phyloP scores from a whole-genome alignment of 2,888 invertebrate species.

The Macaria notata region DNA sequence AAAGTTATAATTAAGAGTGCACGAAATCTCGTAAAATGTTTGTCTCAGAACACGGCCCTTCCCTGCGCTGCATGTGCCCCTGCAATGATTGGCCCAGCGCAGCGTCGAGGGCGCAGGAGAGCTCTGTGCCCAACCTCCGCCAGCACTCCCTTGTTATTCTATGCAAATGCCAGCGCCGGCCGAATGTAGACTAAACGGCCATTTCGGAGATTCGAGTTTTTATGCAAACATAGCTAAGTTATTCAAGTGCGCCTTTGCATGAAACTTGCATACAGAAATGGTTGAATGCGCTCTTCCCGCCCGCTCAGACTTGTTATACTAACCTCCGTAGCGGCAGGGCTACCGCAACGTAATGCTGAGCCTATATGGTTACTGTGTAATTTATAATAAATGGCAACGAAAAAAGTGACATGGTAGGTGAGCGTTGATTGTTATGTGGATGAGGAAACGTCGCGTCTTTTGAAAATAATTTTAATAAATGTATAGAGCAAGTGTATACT shows the following conservation, averaged over 20 bases:
- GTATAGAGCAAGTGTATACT: too few relatives aligned
- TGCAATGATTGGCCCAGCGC: constrained; percentile 51
- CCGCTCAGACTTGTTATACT: constrained; percentile 23
- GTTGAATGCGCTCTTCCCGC: constrained; percentile 56
- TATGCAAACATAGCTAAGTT: constrained; percentile 78
- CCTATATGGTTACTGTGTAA: too few relatives aligned
- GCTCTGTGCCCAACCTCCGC: constrained; percentile 57
- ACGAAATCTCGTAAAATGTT: too few relatives aligned
- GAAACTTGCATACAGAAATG: constrained; percentile 70
- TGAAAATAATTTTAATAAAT: too few relatives aligned
- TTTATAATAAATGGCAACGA: too few relatives aligned
- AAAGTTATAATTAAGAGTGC: too few relatives aligned
- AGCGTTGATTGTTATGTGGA: too few relatives aligned
- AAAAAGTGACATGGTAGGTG: too few relatives aligned
- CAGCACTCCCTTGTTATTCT: constrained; percentile 74
- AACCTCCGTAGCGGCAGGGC: constrained; percentile 1
- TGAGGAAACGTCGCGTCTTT: too few relatives aligned
- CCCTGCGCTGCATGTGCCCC: constrained; percentile 6
- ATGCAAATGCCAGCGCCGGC: constrained; percentile 71
- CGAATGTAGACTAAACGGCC: constrained; percentile 71
- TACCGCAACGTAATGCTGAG: neutral
- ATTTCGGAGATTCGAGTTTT: constrained; percentile 76
- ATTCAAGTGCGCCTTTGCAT: constrained; percentile 74
- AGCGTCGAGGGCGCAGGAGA: constrained; percentile 53
- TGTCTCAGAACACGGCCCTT: too few relatives aligned